Conservation (phyloP, 2,797 vertebrate genomes). For the Oreonectes daqikongensis region DNA sequence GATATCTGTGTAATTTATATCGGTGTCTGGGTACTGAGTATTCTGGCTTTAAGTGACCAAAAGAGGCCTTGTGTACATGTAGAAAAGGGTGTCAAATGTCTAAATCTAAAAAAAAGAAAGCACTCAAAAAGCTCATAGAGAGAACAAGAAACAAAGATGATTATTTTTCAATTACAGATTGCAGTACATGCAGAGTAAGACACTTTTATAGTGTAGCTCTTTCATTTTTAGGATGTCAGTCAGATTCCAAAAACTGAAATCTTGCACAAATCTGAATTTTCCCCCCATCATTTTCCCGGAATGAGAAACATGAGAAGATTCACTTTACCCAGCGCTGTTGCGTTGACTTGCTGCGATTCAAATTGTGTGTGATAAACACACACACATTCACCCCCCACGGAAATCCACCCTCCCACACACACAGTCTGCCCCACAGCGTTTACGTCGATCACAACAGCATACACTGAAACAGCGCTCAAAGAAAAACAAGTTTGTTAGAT, state of each 20-base stretch:
- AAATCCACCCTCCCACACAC: slow-evolving; percentile 37
- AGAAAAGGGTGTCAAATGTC: slow-evolving; percentile 5
- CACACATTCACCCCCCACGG: slow-evolving; percentile 20
- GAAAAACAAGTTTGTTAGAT: slow-evolving; percentile 62
- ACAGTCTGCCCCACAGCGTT: slow-evolving; percentile 42
- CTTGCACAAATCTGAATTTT: slow-evolving; percentile 30
- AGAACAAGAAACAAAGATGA: neutral
- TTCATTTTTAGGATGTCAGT: slow-evolving; percentile 35
- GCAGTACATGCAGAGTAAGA: neutral
- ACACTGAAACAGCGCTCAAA: slow-evolving; percentile 58
- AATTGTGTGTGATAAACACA: slow-evolving; percentile 31
- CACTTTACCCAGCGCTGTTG: slow-evolving; percentile 43
- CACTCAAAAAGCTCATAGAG: neutral
- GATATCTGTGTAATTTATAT: slow-evolving; percentile 39
- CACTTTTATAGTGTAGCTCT: neutral
- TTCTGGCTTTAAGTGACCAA: slow-evolving; percentile 15
- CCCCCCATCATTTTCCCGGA: neutral
- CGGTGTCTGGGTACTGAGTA: neutral
- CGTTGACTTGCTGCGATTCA: slow-evolving; percentile 56
- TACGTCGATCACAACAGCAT: slow-evolving; percentile 51
- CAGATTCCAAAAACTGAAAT: slow-evolving; percentile 25
- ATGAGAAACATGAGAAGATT: slow-evolving; percentile 33
- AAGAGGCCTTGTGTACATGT: neutral
- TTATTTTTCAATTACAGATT: slow-evolving; percentile 23
- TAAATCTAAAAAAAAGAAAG: neutral